phyloP scores from a whole-genome alignment of 2,797 vertebrate genomes.

The Ambastaia sidthimunki region DNA sequence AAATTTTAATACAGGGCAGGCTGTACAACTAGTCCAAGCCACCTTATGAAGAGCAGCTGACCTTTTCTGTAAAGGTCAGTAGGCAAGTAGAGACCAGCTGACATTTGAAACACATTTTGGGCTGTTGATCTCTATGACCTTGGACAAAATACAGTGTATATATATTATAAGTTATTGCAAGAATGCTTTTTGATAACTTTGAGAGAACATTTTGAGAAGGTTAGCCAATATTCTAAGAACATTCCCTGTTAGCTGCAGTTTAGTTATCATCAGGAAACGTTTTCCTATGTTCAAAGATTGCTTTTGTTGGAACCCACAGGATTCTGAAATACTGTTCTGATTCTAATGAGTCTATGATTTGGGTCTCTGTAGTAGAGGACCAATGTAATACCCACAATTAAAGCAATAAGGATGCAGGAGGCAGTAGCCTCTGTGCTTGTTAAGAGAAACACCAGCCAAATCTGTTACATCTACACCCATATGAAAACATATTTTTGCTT shows the following conservation, averaged over 20 bases:
- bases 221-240: no score
- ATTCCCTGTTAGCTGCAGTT: no score
- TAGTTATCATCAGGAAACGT: no score
- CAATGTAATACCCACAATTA: not conserved
- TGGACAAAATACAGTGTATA: not conserved
- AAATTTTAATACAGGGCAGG: not conserved
- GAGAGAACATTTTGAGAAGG: no score
- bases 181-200: no score
- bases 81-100: slow-evolving; percentile 54
- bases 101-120: slow-evolving; percentile 66
- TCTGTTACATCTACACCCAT: not conserved
- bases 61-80: slow-evolving; percentile 74
- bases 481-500: slow-evolving; percentile 1
- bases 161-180: no score
- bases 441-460: slow-evolving; percentile 11
- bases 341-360: slow-evolving; percentile 20
- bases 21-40: not conserved
- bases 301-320: not conserved
- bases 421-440: slow-evolving; percentile 3
- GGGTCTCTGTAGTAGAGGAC: not conserved
- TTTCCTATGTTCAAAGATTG: not conserved
- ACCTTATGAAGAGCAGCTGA: slow-evolving; percentile 46
- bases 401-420: not conserved
- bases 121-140: slow-evolving; percentile 29
- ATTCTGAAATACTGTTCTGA: not conserved